A percentile compares a stretch with the other conserved stretches of the same genome.
Evolutionary conservation across 2,797 vertebrate genomes (phyloP).

Genomic region (Poeciliopsis presidionis): DNA sequence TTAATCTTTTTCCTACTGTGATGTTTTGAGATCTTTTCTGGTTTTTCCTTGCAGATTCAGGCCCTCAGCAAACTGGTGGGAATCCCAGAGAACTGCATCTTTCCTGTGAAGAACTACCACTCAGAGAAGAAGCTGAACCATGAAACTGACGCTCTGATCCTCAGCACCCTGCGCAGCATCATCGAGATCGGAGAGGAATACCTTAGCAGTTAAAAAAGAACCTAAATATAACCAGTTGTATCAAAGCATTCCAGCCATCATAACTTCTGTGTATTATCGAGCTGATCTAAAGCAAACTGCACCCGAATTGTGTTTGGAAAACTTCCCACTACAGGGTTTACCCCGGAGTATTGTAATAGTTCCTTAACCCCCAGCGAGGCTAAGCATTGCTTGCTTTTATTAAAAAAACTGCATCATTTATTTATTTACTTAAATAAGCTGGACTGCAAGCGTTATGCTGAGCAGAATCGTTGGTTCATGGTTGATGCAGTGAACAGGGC

Average conservation of each 20-base stretch:
- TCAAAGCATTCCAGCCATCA: not conserved
- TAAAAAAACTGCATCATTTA: too few species aligned
- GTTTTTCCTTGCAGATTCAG: slow-evolving; percentile 18
- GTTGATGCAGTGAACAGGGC: too few species aligned
- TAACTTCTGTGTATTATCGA: not conserved
- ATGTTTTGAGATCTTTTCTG: not conserved
- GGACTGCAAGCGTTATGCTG: too few species aligned
- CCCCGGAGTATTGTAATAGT: too few species aligned
- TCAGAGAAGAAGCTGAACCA: not conserved
- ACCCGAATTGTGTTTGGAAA: not conserved
- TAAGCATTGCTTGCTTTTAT: too few species aligned
- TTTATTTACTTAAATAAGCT: too few species aligned
- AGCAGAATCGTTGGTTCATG: too few species aligned
- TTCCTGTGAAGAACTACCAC: slow-evolving; percentile 29
- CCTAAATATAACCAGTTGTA: slow-evolving; percentile 1
- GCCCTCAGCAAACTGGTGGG: not conserved
- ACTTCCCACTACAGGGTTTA: not conserved
- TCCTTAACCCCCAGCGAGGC: too few species aligned
- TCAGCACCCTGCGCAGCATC: not conserved
- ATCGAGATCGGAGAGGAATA: slow-evolving; percentile 8
- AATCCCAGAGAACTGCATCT: slow-evolving; percentile 16
- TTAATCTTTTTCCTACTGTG: not conserved
- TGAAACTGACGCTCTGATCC: not conserved
- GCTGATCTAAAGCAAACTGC: not conserved
- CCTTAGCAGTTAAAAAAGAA: not conserved